Base-by-base conservation (phyloP, 1,140 invertebrate genomes). In the Anoplophora glabripennis region DNA sequence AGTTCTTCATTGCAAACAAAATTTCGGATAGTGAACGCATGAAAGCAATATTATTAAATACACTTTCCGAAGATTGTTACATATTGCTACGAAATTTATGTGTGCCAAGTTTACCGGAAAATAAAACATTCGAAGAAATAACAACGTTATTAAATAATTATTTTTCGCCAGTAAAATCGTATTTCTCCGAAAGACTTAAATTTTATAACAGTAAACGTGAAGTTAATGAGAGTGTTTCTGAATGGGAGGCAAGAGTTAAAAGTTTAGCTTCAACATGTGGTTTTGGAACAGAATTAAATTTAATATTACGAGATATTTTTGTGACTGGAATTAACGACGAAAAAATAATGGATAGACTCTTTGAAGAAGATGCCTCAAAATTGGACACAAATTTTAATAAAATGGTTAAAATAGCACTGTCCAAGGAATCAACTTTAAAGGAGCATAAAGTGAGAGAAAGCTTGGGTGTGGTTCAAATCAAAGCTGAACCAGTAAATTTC, bases 291-390 rank as follows among this genome's bases (percentile, higher is more conserved):
- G 54, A 57, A 36, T 47, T 57, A 18, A 17, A 48, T 15, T 18
- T 45, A 15, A 40, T 44, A 12, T 21, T 55, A 15, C 14, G 53
- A 3, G 33, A 57, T 47, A 38, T 57, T 36, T 57, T 57, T 14
- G 54, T 57, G 5, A 47, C 18, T n/a, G 54, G 54, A 12, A 46
- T 57, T 14, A 57, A 57, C 33, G 35, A 47, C 36, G 40, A 38
- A 12, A 48, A 12, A 15, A 46, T 57, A 10, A 57, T 57, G 44
- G 54, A 57, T 11, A 12, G 54, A 35, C 17, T 48, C 8, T 57
- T 57, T 45, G 44, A 55, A 12, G 42, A 55, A 35, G 34, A 46
- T 55, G 42, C 53, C 18, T 55, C 41, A 9, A 42, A 57, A 12
- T 15, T 1, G 11, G 14, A 28, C 8, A 18, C 38, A 15, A 47